Conservation (phyloP, 2,113 vertebrate species). For the Brienomyrus longianalis region DNA sequence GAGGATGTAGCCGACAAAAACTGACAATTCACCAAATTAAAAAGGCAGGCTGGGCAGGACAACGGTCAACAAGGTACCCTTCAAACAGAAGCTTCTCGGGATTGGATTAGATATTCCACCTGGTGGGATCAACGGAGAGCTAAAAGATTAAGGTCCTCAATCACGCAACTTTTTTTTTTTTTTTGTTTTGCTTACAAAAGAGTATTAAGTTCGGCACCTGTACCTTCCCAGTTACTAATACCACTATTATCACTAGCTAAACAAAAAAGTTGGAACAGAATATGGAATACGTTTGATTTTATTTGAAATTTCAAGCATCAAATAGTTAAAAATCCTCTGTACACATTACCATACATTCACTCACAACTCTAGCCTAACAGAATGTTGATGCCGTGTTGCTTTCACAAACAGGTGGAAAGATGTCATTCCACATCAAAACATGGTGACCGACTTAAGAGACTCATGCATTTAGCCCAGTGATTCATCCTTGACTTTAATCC, state of each 20-base stretch:
- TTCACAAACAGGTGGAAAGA: background rate
- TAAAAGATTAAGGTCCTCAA: background rate
- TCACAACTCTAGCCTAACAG: background rate
- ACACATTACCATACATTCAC: background rate
- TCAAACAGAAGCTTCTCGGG: constrained; percentile 47
- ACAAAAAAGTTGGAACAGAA: background rate
- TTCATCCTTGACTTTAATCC: background rate
- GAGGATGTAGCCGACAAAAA: constrained; percentile 8
- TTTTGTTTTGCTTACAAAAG: constrained; percentile 2
- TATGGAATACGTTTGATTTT: background rate
- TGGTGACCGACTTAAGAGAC: background rate
- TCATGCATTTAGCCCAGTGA: background rate
- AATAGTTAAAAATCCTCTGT: background rate
- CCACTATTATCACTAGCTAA: background rate
- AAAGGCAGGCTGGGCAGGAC: constrained; percentile 39
- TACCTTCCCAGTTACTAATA: background rate
- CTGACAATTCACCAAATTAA: constrained; percentile 14
- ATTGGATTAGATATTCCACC: constrained; percentile 35
- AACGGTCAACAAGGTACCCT: constrained; percentile 32
- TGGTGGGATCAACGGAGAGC: constrained; percentile 40
- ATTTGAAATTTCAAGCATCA: background rate
- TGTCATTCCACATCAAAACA: background rate
- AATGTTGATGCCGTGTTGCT: background rate
- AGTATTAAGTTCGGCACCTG: background rate
- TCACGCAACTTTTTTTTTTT: background rate